Evolutionary conservation across 1,140 invertebrate genomes (phyloP), one percentile per base, ranked within the genome.

Genomic region (Pseudomyrmex gracilis): DNA sequence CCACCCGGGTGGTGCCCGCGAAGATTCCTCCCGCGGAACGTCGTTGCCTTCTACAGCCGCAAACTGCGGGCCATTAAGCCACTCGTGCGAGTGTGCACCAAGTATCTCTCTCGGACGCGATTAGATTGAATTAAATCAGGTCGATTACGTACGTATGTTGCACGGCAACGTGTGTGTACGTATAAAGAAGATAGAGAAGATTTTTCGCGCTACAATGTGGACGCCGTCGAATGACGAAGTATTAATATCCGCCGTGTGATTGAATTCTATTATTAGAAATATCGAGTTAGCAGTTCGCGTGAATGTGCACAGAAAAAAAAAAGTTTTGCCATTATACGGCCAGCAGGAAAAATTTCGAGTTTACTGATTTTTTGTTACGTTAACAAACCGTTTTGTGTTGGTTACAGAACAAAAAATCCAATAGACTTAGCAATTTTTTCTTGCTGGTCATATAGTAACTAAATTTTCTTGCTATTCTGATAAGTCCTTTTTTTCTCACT

Each of bases 21-120:
- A 80, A 22, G 22, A 71, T 71, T 71, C 22, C 45, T 58, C 76
- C 49, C n/a, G 53, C 53, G 24, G 24, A 58, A 80, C 34, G 13
- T 20, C 51, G 20, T 55, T 47, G 20, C 34, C 68, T 68, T 45
- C 64, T 34, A 49, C 43, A 12, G 43, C 15, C 7, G 55, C 66
- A 60, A 71, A 67, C 67, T 67, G 64, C 51, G 24, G 43, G 15
- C 34, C 20, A 45, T 45, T 61, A 34, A 63, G 47, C 49, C 49
- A 51, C 22, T 74, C 73, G n/a, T 22, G 47, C 2, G 10, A 20
- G 22, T n/a, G n/a, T 53, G 58, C 47, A 45, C n/a, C 43, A 49
- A 70, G 49, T 53, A 4, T 45, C 13, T 53, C 13, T 53, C 34
- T 15, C 13, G 5, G 20, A 66, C 47, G n/a, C 43, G 15, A 53